Percentiles rank a stretch among this genome's conserved stretches.
These are phyloP conservation scores for Drosophila melanogaster DNA, from an alignment of 1,140 invertebrate genomes.

Conservation along the genomic window Release_6_plus_ISO1_MT NT_033777.3:3726501-3727000, in stretches of 20 bases:
- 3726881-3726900: neutral
- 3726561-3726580: neutral
- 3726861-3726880: neutral
- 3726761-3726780: constrained; percentile 1
- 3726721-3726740: constrained; percentile 1
- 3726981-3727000: no score
- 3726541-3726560: constrained; percentile 23
- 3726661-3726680: constrained; percentile 4
- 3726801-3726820: neutral
- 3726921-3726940: neutral
- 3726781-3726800: neutral
- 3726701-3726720: constrained; percentile 1
- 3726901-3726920: constrained; percentile 1
- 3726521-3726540: constrained; percentile 14
- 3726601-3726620: constrained; percentile 13
- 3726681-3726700: constrained; percentile 2
- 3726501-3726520: neutral
- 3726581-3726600: neutral
- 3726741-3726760: constrained; percentile 7
- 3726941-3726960: no score
- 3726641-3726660: neutral
- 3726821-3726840: neutral
- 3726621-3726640: constrained; percentile 13
- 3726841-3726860: neutral
- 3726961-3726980: no score